Evolutionary conservation across 2,113 vertebrate genomes (phyloP).

Genomic region (Danionella cerebrum): DNA sequence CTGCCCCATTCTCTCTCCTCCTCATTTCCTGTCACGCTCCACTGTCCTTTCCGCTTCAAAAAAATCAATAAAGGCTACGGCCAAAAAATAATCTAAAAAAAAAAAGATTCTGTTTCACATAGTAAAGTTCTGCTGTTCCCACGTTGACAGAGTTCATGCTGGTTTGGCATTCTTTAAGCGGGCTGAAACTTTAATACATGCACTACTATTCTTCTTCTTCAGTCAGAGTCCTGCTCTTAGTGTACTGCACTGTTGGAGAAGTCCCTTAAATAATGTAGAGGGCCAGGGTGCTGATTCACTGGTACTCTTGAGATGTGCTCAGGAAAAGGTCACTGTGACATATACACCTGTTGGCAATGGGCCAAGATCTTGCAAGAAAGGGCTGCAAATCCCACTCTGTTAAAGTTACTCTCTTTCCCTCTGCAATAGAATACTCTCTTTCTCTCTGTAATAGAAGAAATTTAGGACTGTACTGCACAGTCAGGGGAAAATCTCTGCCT

Average conservation of each 20-base stretch:
- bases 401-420: too few species aligned
- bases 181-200: neutral
- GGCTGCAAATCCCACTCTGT: neutral
- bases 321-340: slow-evolving; percentile 36
- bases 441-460: too few species aligned
- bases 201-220: neutral
- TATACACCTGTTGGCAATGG: slow-evolving; percentile 22
- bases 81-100: too few species aligned
- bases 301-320: slow-evolving; percentile 18
- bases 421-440: too few species aligned
- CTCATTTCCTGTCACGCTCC: too few species aligned
- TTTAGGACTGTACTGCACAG: too few species aligned
- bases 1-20: too few species aligned
- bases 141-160: neutral
- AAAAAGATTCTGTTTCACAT: neutral
- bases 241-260: slow-evolving; percentile 17
- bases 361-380: neutral
- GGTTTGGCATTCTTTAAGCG: neutral
- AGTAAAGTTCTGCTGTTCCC: neutral
- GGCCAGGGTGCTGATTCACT: slow-evolving; percentile 15
- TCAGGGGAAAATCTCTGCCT: too few species aligned
- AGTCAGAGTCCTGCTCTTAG: slow-evolving; percentile 7
- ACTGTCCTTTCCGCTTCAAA: too few species aligned
- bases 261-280: slow-evolving; percentile 31
- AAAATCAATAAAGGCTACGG: too few species aligned